Evolutionary conservation across 2,113 vertebrate species (phyloP), one percentile per base, ranked within the genome.

Genomic region (Strigops habroptila): DNA sequence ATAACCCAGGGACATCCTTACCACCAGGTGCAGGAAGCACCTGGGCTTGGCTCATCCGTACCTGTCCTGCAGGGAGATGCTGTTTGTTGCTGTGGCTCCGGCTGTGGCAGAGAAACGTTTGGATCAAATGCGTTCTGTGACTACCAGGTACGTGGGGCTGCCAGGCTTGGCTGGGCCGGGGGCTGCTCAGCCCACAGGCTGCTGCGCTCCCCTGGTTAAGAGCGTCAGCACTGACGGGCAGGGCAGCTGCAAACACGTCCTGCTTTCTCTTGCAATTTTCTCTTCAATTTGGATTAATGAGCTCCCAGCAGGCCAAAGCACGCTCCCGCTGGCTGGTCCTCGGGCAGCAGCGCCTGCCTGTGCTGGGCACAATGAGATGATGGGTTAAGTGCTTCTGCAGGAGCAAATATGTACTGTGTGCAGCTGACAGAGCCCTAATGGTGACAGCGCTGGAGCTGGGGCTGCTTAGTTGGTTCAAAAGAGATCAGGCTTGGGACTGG

Each of bases 11-110:
- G 18, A 22, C 28, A 12, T 8, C 62, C 48, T 44, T 4, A 4
- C 19, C n/a, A 4, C 25, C 1, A 5, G 3, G 15, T 1, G 7
- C 17, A 4, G 10, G 2, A 0, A 18, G 28, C 6, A 18, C 55
- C 69, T 9, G 70, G 65, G 25, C 44, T 31, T 16, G 52, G 55
- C 65, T 37, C 35, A 1, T 5, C 46, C 6, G 0, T 6, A 3
- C 33, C 9, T 18, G 16, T 39, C 41, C n/a, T 23, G 33, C 22
- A 2, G 25, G 53, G 31, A 0, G 0, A 0, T 10, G 2, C 28
- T 4, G 18, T 4, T 52, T 18, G 16, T 53, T 41, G 35, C 46
- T 3, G 28, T 1, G n/a, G 14, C 67, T 28, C 3, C 16, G 44
- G 48, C 73, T 49, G 86, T 4, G 28, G 82, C 57, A 78, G 46